phyloP scores from a whole-genome alignment of 2,888 invertebrate genomes.

The Chirona hameri region DNA sequence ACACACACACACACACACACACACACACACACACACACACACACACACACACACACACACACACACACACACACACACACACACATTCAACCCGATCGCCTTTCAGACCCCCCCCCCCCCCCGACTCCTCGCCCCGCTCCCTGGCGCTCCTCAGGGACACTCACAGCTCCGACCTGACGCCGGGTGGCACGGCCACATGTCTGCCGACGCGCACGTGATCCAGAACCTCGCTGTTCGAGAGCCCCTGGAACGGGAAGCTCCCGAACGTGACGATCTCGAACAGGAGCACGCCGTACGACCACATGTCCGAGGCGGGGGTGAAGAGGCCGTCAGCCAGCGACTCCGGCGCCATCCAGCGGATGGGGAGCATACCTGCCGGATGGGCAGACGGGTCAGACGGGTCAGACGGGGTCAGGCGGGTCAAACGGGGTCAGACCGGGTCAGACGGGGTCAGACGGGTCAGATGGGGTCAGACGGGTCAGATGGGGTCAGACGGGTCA shows the following conservation, averaged over 20 bases:
- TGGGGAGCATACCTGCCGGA: slow-evolving; percentile 76
- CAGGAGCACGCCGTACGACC: slow-evolving; percentile 82
- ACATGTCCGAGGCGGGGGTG: slow-evolving; percentile 81
- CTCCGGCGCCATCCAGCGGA: slow-evolving; percentile 93
- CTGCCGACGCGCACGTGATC: slow-evolving; percentile 73
- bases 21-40: no score
- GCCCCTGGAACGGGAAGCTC: slow-evolving; percentile 82
- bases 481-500: slow-evolving; percentile 72
- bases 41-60: no score
- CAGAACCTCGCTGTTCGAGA: slow-evolving; percentile 78
- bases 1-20: no score
- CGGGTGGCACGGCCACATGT: slow-evolving; percentile 68
- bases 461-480: slow-evolving; percentile 92
- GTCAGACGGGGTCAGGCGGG: no score
- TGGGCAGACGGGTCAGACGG: no score
- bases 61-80: no score
- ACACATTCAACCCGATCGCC: no score
- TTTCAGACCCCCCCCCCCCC: no score
- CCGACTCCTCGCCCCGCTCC: no score
- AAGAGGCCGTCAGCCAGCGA: slow-evolving; percentile 76
- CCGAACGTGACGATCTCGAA: slow-evolving; percentile 87
- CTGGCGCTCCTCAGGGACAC: not conserved
- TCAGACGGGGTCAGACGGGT: slow-evolving; percentile 74
- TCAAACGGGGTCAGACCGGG: slow-evolving; percentile 71
- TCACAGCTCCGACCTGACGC: slow-evolving; percentile 72